phyloP scores from a whole-genome alignment of 2,888 invertebrate species.

The Piscicola geometra region DNA sequence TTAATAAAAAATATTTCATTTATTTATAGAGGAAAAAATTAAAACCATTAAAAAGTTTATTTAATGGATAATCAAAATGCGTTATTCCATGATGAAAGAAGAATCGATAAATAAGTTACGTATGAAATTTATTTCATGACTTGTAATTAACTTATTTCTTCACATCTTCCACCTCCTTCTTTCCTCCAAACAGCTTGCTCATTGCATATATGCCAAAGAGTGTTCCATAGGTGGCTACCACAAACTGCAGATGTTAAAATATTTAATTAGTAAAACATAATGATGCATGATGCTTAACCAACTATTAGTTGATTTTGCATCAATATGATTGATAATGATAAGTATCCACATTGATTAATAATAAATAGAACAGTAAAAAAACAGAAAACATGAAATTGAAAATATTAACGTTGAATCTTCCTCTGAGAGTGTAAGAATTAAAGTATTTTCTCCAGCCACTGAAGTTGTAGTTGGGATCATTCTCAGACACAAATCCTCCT shows the following conservation, averaged over 20 bases:
- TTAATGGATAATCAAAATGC: too few species aligned
- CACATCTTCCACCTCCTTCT: conserved; percentile 4
- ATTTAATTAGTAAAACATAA: too few species aligned
- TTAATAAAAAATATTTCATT: too few species aligned
- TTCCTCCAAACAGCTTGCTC: neutral
- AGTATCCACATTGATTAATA: neutral
- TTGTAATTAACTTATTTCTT: neutral
- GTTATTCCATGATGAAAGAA: too few species aligned
- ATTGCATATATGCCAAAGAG: neutral
- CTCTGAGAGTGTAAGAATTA: conserved; percentile 48
- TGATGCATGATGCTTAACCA: neutral
- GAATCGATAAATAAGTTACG: too few species aligned
- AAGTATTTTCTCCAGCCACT: conserved; percentile 47
- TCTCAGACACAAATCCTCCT: conserved; percentile 45
- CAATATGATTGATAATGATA: too few species aligned
- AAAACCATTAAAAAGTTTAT: too few species aligned
- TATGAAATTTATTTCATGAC: too few species aligned
- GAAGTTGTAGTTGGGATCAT: conserved; percentile 47
- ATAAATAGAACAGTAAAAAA: neutral
- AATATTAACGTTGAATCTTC: conserved; percentile 47
- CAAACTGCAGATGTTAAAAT: conserved; percentile 22
- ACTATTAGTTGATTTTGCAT: too few species aligned
- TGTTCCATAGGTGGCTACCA: conserved; percentile 27
- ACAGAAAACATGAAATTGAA: neutral
- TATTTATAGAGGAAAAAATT: too few species aligned